Base-by-base conservation (phyloP, 2,113 vertebrate genomes). In the Caranx ignobilis region DNA sequence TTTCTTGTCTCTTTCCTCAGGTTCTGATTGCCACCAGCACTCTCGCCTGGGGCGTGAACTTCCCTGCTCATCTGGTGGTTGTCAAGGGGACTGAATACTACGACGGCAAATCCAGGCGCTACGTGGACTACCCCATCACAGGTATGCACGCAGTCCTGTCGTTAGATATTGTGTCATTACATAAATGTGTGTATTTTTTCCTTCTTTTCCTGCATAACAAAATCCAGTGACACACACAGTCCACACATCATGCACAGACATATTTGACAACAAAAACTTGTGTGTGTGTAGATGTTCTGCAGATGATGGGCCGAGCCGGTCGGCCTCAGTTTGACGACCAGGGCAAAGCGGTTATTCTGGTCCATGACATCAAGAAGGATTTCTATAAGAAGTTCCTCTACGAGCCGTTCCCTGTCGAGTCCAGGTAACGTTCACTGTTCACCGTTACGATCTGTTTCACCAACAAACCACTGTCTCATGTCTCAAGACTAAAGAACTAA, bases 311-410 rank as follows among this genome's bases (percentile, higher is more conserved):
- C 0, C 95, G 98, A 82, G 98, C 98, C 76, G 98, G 97, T 60
- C 95, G 98, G 55, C 98, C 98, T 59, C 98, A 99, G 90, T 99
- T 99, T 62, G 98, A 99, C 88, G 97, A 99, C 90, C 97, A 99
- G 92, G 98, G 98, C 83, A 99, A 99, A 95, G 97, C 98, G 13
- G 97, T 99, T 31, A 99, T 99, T 93, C 95, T 99, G 2, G 98
- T 99, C 69, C 98, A 99, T 72, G 98, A 99, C 91, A 97, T 99
- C 86, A 99, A 99, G 90, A 99, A 99, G 92, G 98, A 99, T 88
- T 99, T 99, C 92, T 99, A 99, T 91, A 99, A 99, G 95, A 99
- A 99, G 92, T 99, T 99, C 83, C 97, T 99, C 50, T 99, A 99
- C 76, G 97, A 99, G 81, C 98, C 98, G 18, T 99, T 99, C 84